Evolutionary conservation across 2,888 invertebrate genomes (phyloP).

Genomic region (Cantharis rustica): DNA sequence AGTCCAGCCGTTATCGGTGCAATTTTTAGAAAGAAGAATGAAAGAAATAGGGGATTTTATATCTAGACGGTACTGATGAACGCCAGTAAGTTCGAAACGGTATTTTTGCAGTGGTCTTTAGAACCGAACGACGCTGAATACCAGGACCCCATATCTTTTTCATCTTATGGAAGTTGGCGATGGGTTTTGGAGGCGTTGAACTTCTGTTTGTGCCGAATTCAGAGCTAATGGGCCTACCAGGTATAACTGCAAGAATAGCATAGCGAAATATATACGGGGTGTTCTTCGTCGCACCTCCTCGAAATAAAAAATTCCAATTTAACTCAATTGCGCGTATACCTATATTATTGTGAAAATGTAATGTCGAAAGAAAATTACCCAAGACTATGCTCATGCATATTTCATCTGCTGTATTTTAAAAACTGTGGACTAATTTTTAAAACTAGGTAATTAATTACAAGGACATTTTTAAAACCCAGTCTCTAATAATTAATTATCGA

Average conservation of each 20-base stretch:
- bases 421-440: background rate
- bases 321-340: background rate
- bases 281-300: too few relatives aligned
- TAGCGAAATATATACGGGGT: background rate
- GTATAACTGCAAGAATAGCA: too few relatives aligned
- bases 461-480: background rate
- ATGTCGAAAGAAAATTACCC: background rate
- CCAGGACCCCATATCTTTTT: too few relatives aligned
- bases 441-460: background rate
- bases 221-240: too few relatives aligned
- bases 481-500: background rate
- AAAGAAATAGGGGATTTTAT: background rate
- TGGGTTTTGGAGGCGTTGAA: background rate
- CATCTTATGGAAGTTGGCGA: background rate
- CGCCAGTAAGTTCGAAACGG: background rate
- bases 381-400: background rate
- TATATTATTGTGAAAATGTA: background rate
- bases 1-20: background rate
- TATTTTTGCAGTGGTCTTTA: too few relatives aligned
- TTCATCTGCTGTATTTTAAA: background rate
- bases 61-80: background rate
- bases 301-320: background rate
- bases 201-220: too few relatives aligned
- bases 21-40: background rate
- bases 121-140: too few relatives aligned